Base-by-base conservation (phyloP, 2,888 invertebrate genomes). In the Sphaerophoria rueppellii region DNA sequence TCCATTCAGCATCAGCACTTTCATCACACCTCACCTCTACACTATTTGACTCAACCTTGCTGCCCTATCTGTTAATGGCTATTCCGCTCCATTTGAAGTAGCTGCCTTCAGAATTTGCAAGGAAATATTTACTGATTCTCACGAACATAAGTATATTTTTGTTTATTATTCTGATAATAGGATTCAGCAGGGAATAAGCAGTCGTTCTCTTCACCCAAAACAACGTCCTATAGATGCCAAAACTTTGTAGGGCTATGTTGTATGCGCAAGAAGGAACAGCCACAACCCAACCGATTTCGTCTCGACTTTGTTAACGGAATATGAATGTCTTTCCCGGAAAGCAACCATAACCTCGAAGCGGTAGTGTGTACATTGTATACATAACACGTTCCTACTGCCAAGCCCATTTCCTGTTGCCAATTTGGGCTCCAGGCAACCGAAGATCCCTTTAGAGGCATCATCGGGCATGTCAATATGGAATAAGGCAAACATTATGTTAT, bases 91-190 rank as follows among this genome's bases (percentile, higher is more conserved):
- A 78, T 78, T 80, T 80, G 63, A 55, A 63, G 43, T 24, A 54
- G 35, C 16, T 48, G 52, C 37, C 35, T 69, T 16, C 12, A 61
- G 40, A 24, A 37, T 32, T 32, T 52, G 58, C 48, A 37, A 50
- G 77, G 74, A 80, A 83, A 80, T 83, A 83, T 83, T 83, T 83
- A 80, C 81, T 72, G 67, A 85, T 76, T 85, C 76, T 80, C 85
- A 76, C 85, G 70, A 80, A 73, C 76, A 80, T 85, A 76, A 81
- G 85, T 69, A 81, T 73, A 69, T 85, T 85, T 85, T 80, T 85
- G 76, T 85, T 85, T 85, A 85, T 85, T 85, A 85, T 85, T 80
- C 85, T 48, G 81, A 80, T 81, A 85, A 81, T 72, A 81, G 73
- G 76, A 81, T 76, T 77, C 81, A 70, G 76, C 65, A 79, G 58